phyloP scores from a whole-genome alignment of 2,113 vertebrate genomes.

The Rousettus leschenaultii region DNA sequence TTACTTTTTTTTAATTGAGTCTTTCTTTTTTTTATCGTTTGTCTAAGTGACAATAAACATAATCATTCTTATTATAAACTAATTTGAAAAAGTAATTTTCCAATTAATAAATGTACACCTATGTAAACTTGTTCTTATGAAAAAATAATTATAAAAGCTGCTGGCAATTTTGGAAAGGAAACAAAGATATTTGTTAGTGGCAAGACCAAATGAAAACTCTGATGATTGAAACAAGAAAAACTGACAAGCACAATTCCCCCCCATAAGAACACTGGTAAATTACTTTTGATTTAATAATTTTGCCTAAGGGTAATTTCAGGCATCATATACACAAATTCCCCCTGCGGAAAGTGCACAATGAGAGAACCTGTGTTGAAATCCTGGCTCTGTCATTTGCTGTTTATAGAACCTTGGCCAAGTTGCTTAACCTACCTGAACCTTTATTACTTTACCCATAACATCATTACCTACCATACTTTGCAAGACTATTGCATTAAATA shows the following conservation, averaged over 20 bases:
- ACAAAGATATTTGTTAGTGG: slow-evolving; percentile 33
- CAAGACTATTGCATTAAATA: neutral
- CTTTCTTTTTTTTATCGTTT: slow-evolving; percentile 41
- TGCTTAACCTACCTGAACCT: neutral
- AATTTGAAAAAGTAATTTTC: slow-evolving; percentile 58
- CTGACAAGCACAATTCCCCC: slow-evolving; percentile 11
- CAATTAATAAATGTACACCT: slow-evolving; percentile 19
- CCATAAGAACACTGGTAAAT: slow-evolving; percentile 29
- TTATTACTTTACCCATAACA: neutral
- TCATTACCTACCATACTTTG: neutral
- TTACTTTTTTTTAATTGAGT: neutral
- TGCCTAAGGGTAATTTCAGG: slow-evolving; percentile 14
- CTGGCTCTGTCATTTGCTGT: neutral
- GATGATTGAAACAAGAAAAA: slow-evolving; percentile 55
- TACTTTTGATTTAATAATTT: slow-evolving; percentile 17
- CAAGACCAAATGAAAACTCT: slow-evolving; percentile 14
- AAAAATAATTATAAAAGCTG: slow-evolving; percentile 50
- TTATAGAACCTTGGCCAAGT: slow-evolving; percentile 6
- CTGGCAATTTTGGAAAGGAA: slow-evolving; percentile 57
- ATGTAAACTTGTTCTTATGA: slow-evolving; percentile 6
- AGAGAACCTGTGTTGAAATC: neutral
- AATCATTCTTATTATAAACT: slow-evolving; percentile 54
- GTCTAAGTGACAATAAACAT: slow-evolving; percentile 37
- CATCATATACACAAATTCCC: neutral
- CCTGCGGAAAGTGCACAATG: neutral